Evolutionary conservation across 2,797 vertebrate species (phyloP).

Genomic region (Halcyon smyrnensis): DNA sequence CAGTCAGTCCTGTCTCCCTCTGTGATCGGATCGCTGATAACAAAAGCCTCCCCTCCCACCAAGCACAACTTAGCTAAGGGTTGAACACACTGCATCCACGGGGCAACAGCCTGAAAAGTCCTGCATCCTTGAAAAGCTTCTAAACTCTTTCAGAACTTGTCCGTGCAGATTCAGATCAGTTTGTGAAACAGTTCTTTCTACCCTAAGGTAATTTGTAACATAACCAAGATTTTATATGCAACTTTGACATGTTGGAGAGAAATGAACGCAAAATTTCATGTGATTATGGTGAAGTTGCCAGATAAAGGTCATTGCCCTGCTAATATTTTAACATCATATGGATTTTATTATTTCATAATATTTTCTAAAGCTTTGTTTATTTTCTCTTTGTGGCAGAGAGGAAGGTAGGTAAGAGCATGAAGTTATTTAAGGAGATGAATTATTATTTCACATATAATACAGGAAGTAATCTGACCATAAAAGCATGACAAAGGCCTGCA

Average conservation of each 20-base stretch:
- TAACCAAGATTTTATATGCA: not conserved
- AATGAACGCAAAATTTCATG: not conserved
- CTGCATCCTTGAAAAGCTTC: not conserved
- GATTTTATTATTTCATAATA: constrained; percentile 49
- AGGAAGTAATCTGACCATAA: constrained; percentile 13
- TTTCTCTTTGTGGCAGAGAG: constrained; percentile 14
- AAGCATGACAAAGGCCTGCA: not conserved
- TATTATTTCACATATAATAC: constrained; percentile 26
- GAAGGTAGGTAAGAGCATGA: not conserved
- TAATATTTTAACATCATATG: constrained; percentile 11
- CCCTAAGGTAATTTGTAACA: not conserved
- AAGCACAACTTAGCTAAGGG: not conserved
- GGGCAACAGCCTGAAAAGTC: not conserved
- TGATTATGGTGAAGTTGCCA: not conserved
- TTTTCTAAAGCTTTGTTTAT: constrained; percentile 49
- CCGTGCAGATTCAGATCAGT: not conserved
- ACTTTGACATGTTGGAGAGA: not conserved
- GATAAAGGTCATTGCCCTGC: not conserved
- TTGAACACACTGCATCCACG: fast-evolving
- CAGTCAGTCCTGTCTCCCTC: not conserved
- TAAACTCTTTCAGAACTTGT: not conserved
- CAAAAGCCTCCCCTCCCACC: not conserved
- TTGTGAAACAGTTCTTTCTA: not conserved
- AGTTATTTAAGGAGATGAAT: constrained; percentile 28
- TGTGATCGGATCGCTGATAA: fast-evolving